These are phyloP conservation scores for Glandiceps talaboti DNA, from an alignment of 53 echinoderm and acorn worm genomes.

Conservation along the genomic window DNA sequence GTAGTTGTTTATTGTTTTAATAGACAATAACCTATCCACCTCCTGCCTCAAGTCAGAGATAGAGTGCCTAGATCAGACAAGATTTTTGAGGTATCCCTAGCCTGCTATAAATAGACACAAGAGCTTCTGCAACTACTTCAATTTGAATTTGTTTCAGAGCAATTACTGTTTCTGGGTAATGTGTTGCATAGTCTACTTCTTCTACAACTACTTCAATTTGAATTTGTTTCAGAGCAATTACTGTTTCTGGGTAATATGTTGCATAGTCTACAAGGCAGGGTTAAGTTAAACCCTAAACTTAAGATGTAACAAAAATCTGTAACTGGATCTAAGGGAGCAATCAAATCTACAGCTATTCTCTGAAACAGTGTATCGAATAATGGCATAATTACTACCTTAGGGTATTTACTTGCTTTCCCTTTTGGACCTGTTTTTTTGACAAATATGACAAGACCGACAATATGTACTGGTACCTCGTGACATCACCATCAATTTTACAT, in stretches of 20 bases:
- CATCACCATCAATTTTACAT: constrained; percentile 27
- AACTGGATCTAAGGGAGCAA: constrained; percentile 27
- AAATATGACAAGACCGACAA: constrained; percentile 45
- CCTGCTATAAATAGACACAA: constrained; percentile 27
- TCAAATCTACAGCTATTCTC: constrained; percentile 30
- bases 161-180: constrained; percentile 34
- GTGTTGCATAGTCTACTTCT: constrained; percentile 25
- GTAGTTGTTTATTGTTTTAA: constrained; percentile 1
- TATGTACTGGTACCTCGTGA: too few species aligned
- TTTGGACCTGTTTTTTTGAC: constrained; percentile 42
- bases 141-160: constrained; percentile 27
- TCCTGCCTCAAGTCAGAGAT: neutral
- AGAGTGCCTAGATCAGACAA: neutral
- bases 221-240: constrained; percentile 26
- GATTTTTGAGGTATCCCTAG: neutral
- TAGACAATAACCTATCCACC: constrained; percentile 1
- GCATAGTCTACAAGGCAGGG: constrained; percentile 29
- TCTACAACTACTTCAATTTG: constrained; percentile 24
- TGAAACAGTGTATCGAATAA: constrained; percentile 24
- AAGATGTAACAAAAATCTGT: constrained; percentile 24
- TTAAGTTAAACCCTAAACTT: constrained; percentile 26
- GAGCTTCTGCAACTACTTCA: constrained; percentile 22
- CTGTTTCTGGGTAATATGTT: constrained; percentile 31
- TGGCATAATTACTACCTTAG: constrained; percentile 23
- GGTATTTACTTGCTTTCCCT: constrained; percentile 25